A percentile compares a stretch with the other conserved stretches of the same genome.
Conservation (phyloP, 1,140 invertebrate species). For the Drosophila equinoxialis region DNA sequence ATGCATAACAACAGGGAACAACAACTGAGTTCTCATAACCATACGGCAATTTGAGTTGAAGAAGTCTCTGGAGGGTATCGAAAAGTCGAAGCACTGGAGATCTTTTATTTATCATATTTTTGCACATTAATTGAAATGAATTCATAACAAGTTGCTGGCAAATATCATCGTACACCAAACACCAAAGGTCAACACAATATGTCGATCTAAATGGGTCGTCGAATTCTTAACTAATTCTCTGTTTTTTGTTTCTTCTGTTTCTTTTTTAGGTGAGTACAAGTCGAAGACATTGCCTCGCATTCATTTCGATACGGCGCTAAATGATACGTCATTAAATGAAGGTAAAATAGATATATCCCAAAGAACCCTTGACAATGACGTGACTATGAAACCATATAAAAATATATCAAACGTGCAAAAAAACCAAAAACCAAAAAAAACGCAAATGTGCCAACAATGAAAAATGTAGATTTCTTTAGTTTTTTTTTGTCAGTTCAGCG, state of each 20-base stretch:
- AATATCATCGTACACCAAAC: slow-evolving; percentile 19
- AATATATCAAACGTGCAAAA: no score
- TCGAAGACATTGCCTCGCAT: slow-evolving; percentile 83
- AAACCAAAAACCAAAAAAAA: no score
- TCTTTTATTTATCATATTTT: slow-evolving; percentile 54
- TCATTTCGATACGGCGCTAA: slow-evolving; percentile 80
- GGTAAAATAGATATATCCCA: slow-evolving; percentile 56
- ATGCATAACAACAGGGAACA: background rate
- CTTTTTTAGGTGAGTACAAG: slow-evolving; percentile 82
- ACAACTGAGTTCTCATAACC: no score
- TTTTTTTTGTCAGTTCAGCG: slow-evolving; percentile 38
- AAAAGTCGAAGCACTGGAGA: background rate
- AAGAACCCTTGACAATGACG: slow-evolving; percentile 41
- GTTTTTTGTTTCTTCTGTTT: slow-evolving; percentile 18
- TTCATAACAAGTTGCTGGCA: slow-evolving; percentile 60
- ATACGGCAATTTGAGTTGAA: no score
- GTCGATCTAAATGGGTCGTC: slow-evolving; percentile 64
- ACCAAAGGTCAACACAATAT: slow-evolving; percentile 52
- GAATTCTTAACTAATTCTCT: slow-evolving; percentile 1
- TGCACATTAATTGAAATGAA: slow-evolving; percentile 77
- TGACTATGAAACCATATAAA: slow-evolving; percentile 36
- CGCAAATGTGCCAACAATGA: no score
- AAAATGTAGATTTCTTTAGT: background rate
- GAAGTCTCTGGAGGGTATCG: background rate
- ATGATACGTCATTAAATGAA: slow-evolving; percentile 79